Percentiles rank a stretch among this genome's conserved stretches.
Conservation (phyloP, 30 jellyfish, hydroid and myxozoan genomes). For the Chrysaora quinquecirrha region DNA sequence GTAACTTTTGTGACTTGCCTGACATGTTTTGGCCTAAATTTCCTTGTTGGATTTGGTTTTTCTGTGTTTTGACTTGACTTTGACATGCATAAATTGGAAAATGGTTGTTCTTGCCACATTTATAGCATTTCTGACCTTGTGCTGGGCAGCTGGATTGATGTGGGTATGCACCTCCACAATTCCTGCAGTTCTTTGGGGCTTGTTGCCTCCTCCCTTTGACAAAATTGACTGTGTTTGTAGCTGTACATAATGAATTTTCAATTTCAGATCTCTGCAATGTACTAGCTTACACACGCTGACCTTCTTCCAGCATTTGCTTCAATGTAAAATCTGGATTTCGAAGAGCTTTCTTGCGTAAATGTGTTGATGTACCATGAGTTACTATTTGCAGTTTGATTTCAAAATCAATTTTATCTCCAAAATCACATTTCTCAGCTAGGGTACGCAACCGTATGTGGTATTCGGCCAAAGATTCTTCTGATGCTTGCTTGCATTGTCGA, state of each 20-base stretch:
- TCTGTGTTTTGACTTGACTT: not conserved
- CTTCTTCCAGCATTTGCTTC: constrained; percentile 29
- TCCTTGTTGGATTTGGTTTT: not conserved
- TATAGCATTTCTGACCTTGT: not conserved
- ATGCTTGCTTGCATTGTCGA: constrained; percentile 46
- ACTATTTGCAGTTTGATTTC: constrained; percentile 31
- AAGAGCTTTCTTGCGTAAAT: constrained; percentile 36
- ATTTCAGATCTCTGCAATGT: constrained; percentile 7
- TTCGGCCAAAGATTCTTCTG: constrained; percentile 37
- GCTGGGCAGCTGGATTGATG: constrained; percentile 6
- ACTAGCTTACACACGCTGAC: constrained; percentile 38
- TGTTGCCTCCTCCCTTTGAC: no score
- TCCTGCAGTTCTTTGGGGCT: not conserved
- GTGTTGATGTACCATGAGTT: constrained; percentile 48
- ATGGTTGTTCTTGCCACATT: constrained; percentile 20
- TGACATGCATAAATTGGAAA: not conserved
- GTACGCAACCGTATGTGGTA: constrained; percentile 27
- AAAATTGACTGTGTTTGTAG: no score
- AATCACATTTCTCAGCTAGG: constrained; percentile 35
- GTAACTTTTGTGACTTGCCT: not conserved
- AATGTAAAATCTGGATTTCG: constrained; percentile 22
- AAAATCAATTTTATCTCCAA: constrained; percentile 40
- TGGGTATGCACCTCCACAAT: constrained; percentile 14
- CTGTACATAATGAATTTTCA: not conserved
- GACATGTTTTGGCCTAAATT: constrained; percentile 10